Evolutionary conservation across 1,140 invertebrate genomes (phyloP).

Genomic region (Pseudobourletiella spinata): DNA sequence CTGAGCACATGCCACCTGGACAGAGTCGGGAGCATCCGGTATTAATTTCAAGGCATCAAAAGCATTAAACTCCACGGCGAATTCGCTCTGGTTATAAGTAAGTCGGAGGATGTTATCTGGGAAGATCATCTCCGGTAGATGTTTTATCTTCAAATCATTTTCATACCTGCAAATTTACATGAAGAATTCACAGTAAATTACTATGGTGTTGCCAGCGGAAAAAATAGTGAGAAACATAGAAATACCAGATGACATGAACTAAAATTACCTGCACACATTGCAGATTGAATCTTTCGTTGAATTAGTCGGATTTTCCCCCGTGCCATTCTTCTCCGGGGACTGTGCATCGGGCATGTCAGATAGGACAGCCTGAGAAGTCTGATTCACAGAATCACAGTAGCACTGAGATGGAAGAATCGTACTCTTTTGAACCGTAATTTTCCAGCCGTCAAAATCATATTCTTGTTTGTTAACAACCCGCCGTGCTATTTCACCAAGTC

Average conservation of each 20-base stretch:
- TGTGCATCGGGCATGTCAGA: not conserved
- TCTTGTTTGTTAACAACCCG: conserved; percentile 7
- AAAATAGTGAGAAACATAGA: not conserved
- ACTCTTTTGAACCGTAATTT: conserved; percentile 27
- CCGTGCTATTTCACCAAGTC: not conserved
- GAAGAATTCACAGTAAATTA: not conserved
- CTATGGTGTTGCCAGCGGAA: not conserved
- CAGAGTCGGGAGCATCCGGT: conserved; percentile 51
- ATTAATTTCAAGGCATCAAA: conserved; percentile 81
- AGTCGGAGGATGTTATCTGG: conserved; percentile 71
- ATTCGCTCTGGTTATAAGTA: conserved; percentile 55
- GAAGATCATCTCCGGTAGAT: conserved; percentile 96
- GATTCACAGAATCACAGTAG: conserved; percentile 22
- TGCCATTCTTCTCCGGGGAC: not conserved
- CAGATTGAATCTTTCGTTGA: conserved; percentile 7
- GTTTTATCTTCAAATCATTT: conserved; percentile 63
- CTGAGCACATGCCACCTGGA: conserved; percentile 78
- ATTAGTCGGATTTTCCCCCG: not conserved
- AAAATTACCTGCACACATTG: conserved; percentile 29
- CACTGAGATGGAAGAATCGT: conserved; percentile 32
- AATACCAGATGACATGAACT: not conserved
- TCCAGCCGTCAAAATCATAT: conserved; percentile 29
- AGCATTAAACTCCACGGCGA: conserved; percentile 73
- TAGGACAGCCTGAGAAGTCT: not conserved
- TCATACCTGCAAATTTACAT: conserved; percentile 16